Evolutionary conservation across 2,113 vertebrate genomes (phyloP).

Genomic region (Calonectris borealis): DNA sequence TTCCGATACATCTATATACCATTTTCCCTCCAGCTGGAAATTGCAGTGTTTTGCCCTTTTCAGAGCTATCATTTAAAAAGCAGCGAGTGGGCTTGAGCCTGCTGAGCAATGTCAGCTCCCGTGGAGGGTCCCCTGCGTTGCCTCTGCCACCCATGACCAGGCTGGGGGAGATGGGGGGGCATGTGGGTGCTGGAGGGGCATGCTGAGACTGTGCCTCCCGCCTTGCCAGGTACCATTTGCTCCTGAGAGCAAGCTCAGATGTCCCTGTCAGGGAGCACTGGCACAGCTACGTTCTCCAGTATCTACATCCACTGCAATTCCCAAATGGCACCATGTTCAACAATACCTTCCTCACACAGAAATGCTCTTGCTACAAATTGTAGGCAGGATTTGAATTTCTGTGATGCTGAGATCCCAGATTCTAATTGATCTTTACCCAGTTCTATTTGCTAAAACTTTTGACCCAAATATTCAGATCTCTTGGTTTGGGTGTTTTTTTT

Average conservation of each 20-base stretch:
- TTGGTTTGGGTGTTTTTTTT: not conserved
- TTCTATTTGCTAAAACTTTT: not conserved
- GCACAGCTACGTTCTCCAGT: not conserved
- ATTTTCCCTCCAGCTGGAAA: not conserved
- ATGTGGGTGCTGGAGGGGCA: not conserved
- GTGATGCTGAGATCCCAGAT: not conserved
- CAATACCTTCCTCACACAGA: not conserved
- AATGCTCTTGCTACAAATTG: not conserved
- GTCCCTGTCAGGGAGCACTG: not conserved
- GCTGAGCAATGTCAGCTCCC: not conserved
- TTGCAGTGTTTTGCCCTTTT: not conserved
- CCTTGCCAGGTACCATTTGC: not conserved
- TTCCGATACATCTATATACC: not conserved
- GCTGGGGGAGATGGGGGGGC: too few species aligned
- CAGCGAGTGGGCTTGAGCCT: not conserved
- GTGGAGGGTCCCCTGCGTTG: not conserved
- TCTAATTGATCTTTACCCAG: not conserved
- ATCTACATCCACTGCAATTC: not conserved
- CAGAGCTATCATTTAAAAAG: not conserved
- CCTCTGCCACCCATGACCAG: not conserved
- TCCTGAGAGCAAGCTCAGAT: not conserved
- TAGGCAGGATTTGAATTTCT: not conserved
- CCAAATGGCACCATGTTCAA: not conserved
- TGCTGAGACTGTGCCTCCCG: not conserved
- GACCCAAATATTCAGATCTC: not conserved